A percentile compares a stretch with the other conserved stretches of the same genome.
Conservation (phyloP, 2,113 vertebrate species). For the Hemibagrus wyckioides region DNA sequence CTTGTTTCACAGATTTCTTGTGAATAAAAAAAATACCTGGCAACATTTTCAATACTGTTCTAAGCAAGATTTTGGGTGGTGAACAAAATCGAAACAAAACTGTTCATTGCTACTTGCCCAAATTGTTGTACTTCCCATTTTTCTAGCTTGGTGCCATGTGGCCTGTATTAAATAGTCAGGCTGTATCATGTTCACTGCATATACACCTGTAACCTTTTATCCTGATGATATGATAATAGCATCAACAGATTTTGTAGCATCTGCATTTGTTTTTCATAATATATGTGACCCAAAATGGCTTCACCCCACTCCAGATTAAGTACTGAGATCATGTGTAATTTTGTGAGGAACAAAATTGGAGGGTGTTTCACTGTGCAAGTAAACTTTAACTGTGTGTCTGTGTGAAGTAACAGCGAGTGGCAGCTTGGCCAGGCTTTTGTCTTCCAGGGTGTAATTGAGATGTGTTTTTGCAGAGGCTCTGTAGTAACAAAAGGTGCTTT, state of each 20-base stretch:
- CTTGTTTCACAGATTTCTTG: neutral
- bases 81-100: neutral
- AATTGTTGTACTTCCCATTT: neutral
- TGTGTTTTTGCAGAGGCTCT: conserved; percentile 53
- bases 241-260: neutral
- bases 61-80: neutral
- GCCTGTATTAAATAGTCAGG: too few relatives aligned
- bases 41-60: neutral
- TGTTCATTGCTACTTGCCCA: neutral
- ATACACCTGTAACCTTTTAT: neutral
- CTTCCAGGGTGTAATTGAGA: conserved; percentile 56
- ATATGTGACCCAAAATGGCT: neutral
- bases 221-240: neutral
- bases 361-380: neutral
- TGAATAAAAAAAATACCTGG: neutral
- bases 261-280: neutral
- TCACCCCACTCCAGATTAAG: neutral
- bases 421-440: conserved; percentile 54
- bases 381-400: conserved; percentile 16
- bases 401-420: conserved; percentile 41
- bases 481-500: conserved; percentile 51
- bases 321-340: neutral
- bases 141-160: neutral
- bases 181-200: too few relatives aligned
- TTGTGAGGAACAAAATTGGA: neutral